Evolutionary conservation across 2,888 invertebrate species (phyloP).

Genomic region (Artemia sinica): DNA sequence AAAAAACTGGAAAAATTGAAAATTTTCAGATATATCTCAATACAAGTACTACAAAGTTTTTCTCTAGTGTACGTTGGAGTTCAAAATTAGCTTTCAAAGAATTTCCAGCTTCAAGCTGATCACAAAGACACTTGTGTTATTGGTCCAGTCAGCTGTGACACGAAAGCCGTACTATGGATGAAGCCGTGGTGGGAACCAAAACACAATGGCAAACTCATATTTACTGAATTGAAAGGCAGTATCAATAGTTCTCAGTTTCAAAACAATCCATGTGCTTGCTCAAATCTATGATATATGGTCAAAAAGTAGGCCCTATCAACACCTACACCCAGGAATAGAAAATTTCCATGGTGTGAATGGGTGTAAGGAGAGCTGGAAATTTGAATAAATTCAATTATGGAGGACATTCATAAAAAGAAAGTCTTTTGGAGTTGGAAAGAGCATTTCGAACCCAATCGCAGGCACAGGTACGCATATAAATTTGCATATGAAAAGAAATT

Average conservation of each 20-base stretch:
- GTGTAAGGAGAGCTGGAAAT: not conserved
- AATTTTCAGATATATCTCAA: no score
- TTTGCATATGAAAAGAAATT: not conserved
- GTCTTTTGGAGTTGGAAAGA: not conserved
- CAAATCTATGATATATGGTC: not conserved
- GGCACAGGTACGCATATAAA: not conserved
- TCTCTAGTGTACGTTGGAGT: no score
- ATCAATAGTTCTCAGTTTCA: not conserved
- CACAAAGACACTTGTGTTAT: no score
- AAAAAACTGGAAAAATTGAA: no score
- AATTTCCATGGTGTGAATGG: not conserved
- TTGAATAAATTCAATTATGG: not conserved
- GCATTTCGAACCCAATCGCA: not conserved
- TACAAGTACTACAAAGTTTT: no score
- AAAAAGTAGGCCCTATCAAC: not conserved
- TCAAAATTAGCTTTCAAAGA: no score
- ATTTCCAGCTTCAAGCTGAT: no score
- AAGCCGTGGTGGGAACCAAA: no score
- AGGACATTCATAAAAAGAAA: not conserved
- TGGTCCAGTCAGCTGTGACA: no score
- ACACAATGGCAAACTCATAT: no score
- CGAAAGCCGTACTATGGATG: no score
- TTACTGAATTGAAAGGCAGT: not conserved
- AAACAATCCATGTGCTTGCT: not conserved
- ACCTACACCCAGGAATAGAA: not conserved